Evolutionary conservation across 2,888 invertebrate genomes (phyloP).

Genomic region (Sphaeridia pumilis): DNA sequence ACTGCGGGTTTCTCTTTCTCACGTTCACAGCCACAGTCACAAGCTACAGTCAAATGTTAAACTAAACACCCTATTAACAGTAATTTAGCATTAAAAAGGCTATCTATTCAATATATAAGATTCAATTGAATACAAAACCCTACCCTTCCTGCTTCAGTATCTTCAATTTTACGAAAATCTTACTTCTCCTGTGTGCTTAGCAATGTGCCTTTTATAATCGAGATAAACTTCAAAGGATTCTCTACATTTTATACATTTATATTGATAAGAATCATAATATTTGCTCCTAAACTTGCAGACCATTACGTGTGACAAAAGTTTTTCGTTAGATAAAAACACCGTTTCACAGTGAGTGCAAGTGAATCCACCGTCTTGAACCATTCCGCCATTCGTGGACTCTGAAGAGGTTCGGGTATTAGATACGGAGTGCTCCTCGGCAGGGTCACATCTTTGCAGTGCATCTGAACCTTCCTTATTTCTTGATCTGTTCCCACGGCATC

Average conservation of each 20-base stretch:
- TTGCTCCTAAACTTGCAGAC: constrained; percentile 12
- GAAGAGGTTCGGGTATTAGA: too few relatives aligned
- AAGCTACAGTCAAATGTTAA: too few relatives aligned
- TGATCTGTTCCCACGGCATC: too few relatives aligned
- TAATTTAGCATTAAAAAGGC: too few relatives aligned
- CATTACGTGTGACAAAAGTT: constrained; percentile 2
- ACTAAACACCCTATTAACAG: too few relatives aligned
- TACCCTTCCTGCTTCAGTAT: too few relatives aligned
- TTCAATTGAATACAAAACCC: too few relatives aligned
- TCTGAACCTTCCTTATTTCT: not conserved
- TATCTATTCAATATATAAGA: too few relatives aligned
- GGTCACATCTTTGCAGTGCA: not conserved
- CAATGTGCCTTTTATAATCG: constrained; percentile 12
- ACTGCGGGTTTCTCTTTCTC: too few relatives aligned
- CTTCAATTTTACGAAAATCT: constrained; percentile 12
- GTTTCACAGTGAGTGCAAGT: constrained; percentile 1
- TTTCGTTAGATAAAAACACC: constrained; percentile 6
- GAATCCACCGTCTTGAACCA: not conserved
- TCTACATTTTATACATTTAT: constrained; percentile 11
- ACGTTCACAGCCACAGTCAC: too few relatives aligned
- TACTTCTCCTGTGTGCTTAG: constrained; percentile 9
- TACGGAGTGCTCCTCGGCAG: not conserved
- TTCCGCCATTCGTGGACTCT: too few relatives aligned
- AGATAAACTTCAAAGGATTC: constrained; percentile 11
- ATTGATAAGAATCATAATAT: constrained; percentile 8